Percentiles rank a stretch among this genome's conserved stretches.
phyloP scores from a whole-genome alignment of 2,888 invertebrate genomes.

The Tanypteryx hageni region DNA sequence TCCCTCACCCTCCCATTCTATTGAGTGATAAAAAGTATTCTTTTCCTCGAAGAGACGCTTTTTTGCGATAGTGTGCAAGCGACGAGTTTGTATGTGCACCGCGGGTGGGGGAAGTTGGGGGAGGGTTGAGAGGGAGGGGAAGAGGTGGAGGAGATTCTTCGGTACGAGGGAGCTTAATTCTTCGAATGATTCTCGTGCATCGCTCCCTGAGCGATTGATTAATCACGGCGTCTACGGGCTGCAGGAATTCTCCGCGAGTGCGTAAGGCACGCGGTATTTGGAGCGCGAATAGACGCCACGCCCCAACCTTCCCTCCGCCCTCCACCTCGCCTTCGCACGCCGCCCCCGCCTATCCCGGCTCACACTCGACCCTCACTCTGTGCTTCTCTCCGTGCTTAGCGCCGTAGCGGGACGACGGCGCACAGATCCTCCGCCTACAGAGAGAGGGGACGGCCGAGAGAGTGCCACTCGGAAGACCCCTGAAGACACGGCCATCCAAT shows the following conservation, averaged over 20 bases:
- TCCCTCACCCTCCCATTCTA: too few relatives aligned
- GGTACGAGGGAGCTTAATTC: slow-evolving; percentile 13
- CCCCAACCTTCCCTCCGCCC: background rate
- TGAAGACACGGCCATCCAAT: background rate
- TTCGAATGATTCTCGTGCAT: slow-evolving; percentile 23
- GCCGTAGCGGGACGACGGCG: background rate
- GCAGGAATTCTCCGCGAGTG: slow-evolving; percentile 27
- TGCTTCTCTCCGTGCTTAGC: background rate
- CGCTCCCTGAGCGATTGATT: slow-evolving; percentile 30
- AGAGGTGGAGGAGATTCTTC: background rate
- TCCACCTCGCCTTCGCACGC: background rate
- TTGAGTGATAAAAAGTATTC: background rate
- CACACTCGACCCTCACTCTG: too few relatives aligned
- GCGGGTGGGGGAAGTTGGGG: too few relatives aligned
- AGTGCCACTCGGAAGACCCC: background rate
- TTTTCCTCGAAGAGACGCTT: background rate
- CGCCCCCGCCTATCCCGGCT: background rate
- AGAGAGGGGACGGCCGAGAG: background rate
- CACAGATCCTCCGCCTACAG: slow-evolving; percentile 3
- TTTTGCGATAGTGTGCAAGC: too few relatives aligned
- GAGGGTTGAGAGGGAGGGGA: background rate
- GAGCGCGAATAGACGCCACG: background rate
- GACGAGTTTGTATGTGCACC: background rate
- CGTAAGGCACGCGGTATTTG: slow-evolving; percentile 29
- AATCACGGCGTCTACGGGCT: slow-evolving; percentile 32